Percentiles rank a stretch among this genome's conserved stretches.
phyloP scores from a whole-genome alignment of 2,888 invertebrate species.

The Ornithoptera priamus region DNA sequence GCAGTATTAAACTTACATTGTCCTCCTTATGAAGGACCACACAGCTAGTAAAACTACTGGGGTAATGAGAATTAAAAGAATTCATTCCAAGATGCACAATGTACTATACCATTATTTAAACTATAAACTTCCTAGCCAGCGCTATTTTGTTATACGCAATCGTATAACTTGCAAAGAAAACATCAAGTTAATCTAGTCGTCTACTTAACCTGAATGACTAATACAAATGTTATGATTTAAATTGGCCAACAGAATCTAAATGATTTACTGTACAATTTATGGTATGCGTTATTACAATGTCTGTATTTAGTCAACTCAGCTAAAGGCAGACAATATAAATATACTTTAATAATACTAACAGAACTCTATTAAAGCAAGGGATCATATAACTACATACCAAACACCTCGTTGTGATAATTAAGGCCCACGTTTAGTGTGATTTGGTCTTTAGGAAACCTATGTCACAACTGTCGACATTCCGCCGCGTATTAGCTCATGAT shows the following conservation, averaged over 20 bases:
- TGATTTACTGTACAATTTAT: not conserved
- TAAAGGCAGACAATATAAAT: not conserved
- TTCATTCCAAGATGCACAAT: no score
- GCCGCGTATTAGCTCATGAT: conserved; percentile 17
- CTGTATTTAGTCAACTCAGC: no score
- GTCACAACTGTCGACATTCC: conserved; percentile 26
- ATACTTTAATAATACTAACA: not conserved
- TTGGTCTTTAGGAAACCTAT: conserved; percentile 21
- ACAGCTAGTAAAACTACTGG: no score
- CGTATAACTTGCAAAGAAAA: not conserved
- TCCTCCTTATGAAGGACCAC: no score
- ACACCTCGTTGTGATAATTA: conserved; percentile 26
- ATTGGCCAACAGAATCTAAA: not conserved
- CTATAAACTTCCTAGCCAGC: no score
- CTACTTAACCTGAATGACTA: not conserved
- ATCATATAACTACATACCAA: conserved; percentile 20
- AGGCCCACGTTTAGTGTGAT: conserved; percentile 27
- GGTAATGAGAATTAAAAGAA: no score
- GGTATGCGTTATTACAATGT: not conserved
- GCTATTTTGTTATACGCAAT: no score
- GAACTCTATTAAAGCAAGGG: no score
- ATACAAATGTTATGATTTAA: not conserved
- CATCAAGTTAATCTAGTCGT: not conserved
- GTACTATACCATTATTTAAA: no score
- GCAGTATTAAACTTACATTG: no score